Base-by-base conservation (phyloP, 2,888 invertebrate species). In the Nemapogon koenigi region DNA sequence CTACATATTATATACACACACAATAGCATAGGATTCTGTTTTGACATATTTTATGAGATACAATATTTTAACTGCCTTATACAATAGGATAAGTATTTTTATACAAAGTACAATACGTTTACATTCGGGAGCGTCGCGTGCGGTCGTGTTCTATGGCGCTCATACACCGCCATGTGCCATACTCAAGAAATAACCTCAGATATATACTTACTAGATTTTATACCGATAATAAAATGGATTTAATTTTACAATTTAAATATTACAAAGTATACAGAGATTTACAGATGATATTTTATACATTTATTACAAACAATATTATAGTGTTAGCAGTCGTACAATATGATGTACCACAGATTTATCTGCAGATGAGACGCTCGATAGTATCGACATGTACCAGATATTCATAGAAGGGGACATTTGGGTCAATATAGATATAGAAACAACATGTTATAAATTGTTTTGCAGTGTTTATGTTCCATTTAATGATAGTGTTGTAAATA, bases 201-300 rank as follows among this genome's bases (percentile, higher is more conserved):
- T 71, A 70, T 73, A 75, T 73, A 73, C 72, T 69, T 72, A 76
- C 59, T 73, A 76, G 75, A 76, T 73, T 78, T 78, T 75, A 78
- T 78, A 78, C 76, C 76, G 68, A 75, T 75, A 78, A 72, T n/a
- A n/a, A 76, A 76, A 78, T 78, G 76, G 76, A 78, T 78, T 78
- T 78, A 78, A 75, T 78, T 78, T 73, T n/a, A n/a, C n/a, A n/a
- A n/a, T n/a, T 78, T 70, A 76, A 78, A 72, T 75, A 76, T 75
- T 67, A 69, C 70, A 72, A 73, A 68, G 69, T 76, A 76, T 78
- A 78, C 76, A 78, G 76, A 78, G 72, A 78, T 75, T 37, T 75
- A 76, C 69, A 78, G 76, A 78, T 76, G 75, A 76, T 78, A 78
- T 78, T 78, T 78, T 78, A 78, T 78, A 78, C 76, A 78, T 73